Base-by-base conservation (phyloP, 2,797 vertebrate species). In the Sylvilagus floridanus region DNA sequence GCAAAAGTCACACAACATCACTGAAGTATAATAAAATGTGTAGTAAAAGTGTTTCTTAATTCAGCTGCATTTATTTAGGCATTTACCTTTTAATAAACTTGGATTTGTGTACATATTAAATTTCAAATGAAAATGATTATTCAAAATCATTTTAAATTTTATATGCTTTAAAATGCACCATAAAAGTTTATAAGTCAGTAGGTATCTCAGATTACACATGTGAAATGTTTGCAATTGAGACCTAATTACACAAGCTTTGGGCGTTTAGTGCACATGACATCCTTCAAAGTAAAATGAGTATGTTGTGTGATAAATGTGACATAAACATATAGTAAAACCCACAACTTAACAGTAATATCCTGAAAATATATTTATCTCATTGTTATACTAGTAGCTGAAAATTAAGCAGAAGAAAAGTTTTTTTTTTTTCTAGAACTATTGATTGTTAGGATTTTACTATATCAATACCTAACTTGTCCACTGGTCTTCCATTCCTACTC, bases 61-160 rank as follows among this genome's bases (percentile, higher is more conserved):
- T 91, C 54, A 87, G 47, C 90, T 86, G 12, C 1, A 82, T 93
- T 94, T 93, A 37, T 95, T 93, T 9, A 90, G 6, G 19, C 66
- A 86, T 92, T 96, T 77, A 47, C 7, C 47, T 96, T 57, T 24
- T 93, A 91, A 84, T 63, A 92, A 97, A 96, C 69, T 72, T 78
- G 92, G 95, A 77, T 63, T 78, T 52, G 90, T 91, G n/a, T 94
- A 22, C 88, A 84, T 96, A 66, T 76, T 90, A 96, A 96, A 90
- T 91, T 79, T 88, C 95, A 90, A 96, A 78, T 68, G 13, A 93
- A 97, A 96, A 52, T 82, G 84, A 96, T 96, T 96, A 96, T 95
- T 96, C 83, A 93, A 96, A 17, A 47, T 75, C 68, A 47, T 50
- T 84, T 91, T 92, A 96, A 94, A 88, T 96, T 93, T 88, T 82